Evolutionary conservation across 2,888 invertebrate genomes (phyloP).

Genomic region (Heteropelma amictum): DNA sequence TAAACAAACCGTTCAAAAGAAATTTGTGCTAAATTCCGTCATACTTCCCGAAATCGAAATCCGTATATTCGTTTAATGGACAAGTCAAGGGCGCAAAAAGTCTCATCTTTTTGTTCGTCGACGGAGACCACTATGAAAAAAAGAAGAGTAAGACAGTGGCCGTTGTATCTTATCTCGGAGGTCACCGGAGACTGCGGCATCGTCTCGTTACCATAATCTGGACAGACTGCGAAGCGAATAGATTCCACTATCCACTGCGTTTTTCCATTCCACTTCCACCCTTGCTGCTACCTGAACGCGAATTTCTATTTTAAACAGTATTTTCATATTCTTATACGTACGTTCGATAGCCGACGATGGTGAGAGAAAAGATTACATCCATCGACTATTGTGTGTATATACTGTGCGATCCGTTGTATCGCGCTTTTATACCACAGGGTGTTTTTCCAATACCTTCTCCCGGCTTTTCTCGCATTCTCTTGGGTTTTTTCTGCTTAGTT

Average conservation of each 20-base stretch:
- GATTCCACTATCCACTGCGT: conserved; percentile 45
- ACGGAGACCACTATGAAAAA: conserved; percentile 57
- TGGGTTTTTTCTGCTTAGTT: conserved; percentile 39
- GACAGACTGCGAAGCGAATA: conserved; percentile 63
- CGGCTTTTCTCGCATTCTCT: conserved; percentile 15
- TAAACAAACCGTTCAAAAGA: too few species aligned
- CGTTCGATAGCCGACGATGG: too few species aligned
- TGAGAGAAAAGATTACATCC: too few species aligned
- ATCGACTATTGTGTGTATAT: conserved; percentile 19
- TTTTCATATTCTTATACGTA: too few species aligned
- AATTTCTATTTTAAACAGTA: too few species aligned
- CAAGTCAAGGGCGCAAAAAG: too few species aligned
- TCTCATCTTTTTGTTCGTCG: conserved; percentile 27
- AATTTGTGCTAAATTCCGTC: too few species aligned
- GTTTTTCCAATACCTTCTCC: conserved; percentile 47
- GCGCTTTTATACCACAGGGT: conserved; percentile 47
- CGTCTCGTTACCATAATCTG: conserved; percentile 74
- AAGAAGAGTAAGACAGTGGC: conserved; percentile 48
- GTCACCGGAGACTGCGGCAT: conserved; percentile 60
- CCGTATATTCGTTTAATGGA: too few species aligned
- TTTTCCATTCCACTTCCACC: conserved; percentile 47
- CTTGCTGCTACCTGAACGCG: conserved; percentile 2
- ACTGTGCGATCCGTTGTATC: conserved; percentile 31
- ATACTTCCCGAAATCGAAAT: too few species aligned
- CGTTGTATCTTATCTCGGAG: conserved; percentile 49